These are phyloP conservation scores for Aromia moschata DNA, from an alignment of 2,888 invertebrate species.

Conservation along the genomic window DNA sequence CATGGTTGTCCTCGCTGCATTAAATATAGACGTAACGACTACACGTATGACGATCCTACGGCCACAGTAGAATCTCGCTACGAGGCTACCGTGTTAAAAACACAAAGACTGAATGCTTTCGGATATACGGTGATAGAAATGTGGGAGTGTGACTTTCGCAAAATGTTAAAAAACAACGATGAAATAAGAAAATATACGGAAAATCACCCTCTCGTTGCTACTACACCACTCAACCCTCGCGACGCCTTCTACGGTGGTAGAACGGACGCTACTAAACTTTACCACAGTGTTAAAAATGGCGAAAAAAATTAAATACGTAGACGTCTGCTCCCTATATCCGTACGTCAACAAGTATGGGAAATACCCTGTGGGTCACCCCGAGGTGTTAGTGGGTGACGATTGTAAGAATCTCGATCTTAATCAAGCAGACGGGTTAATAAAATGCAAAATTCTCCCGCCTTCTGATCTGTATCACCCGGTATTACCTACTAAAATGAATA, in stretches of 20 bases:
- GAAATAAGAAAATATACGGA: constrained; percentile 12
- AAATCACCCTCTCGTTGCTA: constrained; percentile 26
- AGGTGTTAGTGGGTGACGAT: constrained; percentile 38
- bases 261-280: constrained; percentile 23
- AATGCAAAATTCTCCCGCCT: constrained; percentile 38
- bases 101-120: constrained; percentile 7
- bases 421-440: constrained; percentile 28
- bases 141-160: constrained; percentile 37
- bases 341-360: constrained; percentile 47
- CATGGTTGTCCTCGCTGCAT: constrained; percentile 34
- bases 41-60: constrained; percentile 11
- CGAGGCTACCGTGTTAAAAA: constrained; percentile 28
- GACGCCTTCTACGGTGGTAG: constrained; percentile 37
- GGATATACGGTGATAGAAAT: constrained; percentile 33
- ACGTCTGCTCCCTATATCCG: constrained; percentile 48
- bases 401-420: constrained; percentile 25
- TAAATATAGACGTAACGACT: too few species aligned
- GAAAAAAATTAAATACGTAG: constrained; percentile 45
- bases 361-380: constrained; percentile 47
- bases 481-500: constrained; percentile 47
- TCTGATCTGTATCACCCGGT: constrained; percentile 45
- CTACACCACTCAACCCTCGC: constrained; percentile 31
- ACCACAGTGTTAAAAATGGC: constrained; percentile 16
- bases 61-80: constrained; percentile 24
- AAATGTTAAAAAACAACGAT: constrained; percentile 10